Conservation (phyloP, 2,113 vertebrate species). For the Xenus cinereus region DNA sequence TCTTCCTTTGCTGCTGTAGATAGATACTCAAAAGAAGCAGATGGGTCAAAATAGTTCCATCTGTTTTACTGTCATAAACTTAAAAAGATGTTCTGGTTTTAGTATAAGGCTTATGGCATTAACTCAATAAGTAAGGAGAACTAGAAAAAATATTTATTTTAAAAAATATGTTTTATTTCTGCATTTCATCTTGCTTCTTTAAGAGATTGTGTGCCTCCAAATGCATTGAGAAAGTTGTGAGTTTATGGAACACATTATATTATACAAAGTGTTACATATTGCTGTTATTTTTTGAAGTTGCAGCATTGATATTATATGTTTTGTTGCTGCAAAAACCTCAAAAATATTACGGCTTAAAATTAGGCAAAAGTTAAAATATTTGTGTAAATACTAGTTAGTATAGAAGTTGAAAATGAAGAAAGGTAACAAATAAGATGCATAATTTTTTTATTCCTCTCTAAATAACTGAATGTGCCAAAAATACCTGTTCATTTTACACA, state of each 20-base stretch:
- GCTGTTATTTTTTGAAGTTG: background rate
- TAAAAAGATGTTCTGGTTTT: background rate
- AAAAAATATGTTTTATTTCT: background rate
- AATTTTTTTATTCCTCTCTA: background rate
- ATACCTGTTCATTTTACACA: background rate
- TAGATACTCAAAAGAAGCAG: background rate
- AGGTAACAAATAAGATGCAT: rapidly evolving
- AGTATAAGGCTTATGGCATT: background rate
- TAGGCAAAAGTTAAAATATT: background rate
- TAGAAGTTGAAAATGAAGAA: background rate
- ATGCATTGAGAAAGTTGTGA: background rate
- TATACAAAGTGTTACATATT: background rate
- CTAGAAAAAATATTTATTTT: background rate
- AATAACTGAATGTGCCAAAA: background rate
- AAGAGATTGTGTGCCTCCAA: background rate
- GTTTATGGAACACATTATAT: background rate
- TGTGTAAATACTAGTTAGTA: background rate
- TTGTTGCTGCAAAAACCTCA: background rate
- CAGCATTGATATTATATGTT: background rate
- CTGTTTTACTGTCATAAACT: background rate
- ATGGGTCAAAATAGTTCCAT: background rate
- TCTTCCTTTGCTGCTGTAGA: background rate
- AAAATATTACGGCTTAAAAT: background rate
- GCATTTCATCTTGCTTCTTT: background rate
- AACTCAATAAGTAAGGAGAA: background rate